Evolutionary conservation across 2,888 invertebrate species (phyloP).

Genomic region (Diaperis boleti): DNA sequence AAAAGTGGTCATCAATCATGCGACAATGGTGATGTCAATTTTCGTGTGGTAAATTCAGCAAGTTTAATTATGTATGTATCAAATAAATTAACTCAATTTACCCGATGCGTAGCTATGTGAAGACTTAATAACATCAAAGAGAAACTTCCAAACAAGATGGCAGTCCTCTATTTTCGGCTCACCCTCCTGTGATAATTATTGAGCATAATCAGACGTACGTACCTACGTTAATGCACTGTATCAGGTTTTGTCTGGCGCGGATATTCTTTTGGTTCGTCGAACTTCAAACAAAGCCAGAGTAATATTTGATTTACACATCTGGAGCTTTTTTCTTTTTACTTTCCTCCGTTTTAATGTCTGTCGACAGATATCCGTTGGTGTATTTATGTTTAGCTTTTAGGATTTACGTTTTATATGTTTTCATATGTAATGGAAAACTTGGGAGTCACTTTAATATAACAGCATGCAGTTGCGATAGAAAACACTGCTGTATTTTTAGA

Average conservation of each 20-base stretch:
- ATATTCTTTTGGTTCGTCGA: conserved; percentile 32
- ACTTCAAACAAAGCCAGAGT: conserved; percentile 34
- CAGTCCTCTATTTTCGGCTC: background rate
- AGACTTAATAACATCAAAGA: conserved; percentile 30
- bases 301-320: conserved; percentile 39
- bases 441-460: conserved; percentile 10
- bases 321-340: conserved; percentile 22
- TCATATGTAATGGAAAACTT: conserved; percentile 24
- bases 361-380: conserved; percentile 33
- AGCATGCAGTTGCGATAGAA: conserved; percentile 1
- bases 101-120: conserved; percentile 9
- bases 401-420: conserved; percentile 26
- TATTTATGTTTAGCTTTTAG: conserved; percentile 33
- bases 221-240: conserved; percentile 2
- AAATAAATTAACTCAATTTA: conserved; percentile 29
- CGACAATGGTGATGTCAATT: background rate
- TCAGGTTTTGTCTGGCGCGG: background rate
- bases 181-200: conserved; percentile 1
- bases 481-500: conserved; percentile 8
- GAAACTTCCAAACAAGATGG: conserved; percentile 11
- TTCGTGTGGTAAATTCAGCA: too few relatives aligned
- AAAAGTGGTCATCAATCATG: conserved; percentile 32
- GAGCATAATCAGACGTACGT: background rate
- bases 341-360: conserved; percentile 32
- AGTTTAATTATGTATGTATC: conserved; percentile 28